These are phyloP conservation scores for Sabellastarte sp. DNA, from an alignment of 2,888 invertebrate genomes.

Conservation along the genomic window DNA sequence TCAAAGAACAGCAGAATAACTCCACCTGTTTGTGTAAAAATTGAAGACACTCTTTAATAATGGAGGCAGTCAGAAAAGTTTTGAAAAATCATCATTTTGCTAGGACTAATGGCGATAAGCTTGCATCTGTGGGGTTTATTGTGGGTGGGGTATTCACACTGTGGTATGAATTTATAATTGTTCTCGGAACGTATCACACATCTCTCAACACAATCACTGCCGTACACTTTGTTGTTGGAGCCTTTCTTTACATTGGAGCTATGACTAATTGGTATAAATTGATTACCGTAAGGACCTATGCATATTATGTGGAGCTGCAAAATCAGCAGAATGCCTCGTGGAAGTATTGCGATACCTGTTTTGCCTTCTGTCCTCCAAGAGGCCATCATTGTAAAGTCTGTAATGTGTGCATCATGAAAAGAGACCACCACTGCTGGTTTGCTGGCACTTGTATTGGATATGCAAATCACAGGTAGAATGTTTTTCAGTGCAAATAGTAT, in stretches of 20 bases:
- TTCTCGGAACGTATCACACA: background rate
- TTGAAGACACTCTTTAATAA: no score
- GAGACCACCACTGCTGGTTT: slow-evolving; percentile 60
- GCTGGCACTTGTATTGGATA: slow-evolving; percentile 65
- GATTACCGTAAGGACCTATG: background rate
- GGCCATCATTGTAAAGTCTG: slow-evolving; percentile 82
- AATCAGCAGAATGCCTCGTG: slow-evolving; percentile 30
- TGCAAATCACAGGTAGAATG: background rate
- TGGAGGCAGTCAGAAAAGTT: background rate
- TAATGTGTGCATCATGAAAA: slow-evolving; percentile 75
- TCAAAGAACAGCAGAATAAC: no score
- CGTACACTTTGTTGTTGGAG: background rate
- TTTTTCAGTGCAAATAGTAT: no score
- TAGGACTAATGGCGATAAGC: background rate
- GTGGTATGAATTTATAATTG: background rate
- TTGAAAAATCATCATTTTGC: background rate
- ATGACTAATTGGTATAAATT: background rate
- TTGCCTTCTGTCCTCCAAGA: slow-evolving; percentile 63
- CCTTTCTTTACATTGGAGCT: background rate
- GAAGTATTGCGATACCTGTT: slow-evolving; percentile 73
- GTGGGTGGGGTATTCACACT: background rate
- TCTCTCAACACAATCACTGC: no score
- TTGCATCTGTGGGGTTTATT: background rate
- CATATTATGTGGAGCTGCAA: background rate
- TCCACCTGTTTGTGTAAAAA: no score